A percentile compares a stretch with the other conserved stretches of the same genome.
These are phyloP conservation scores for Sylvilagus floridanus DNA, from an alignment of 2,797 vertebrate species.

Conservation along the genomic window DNA sequence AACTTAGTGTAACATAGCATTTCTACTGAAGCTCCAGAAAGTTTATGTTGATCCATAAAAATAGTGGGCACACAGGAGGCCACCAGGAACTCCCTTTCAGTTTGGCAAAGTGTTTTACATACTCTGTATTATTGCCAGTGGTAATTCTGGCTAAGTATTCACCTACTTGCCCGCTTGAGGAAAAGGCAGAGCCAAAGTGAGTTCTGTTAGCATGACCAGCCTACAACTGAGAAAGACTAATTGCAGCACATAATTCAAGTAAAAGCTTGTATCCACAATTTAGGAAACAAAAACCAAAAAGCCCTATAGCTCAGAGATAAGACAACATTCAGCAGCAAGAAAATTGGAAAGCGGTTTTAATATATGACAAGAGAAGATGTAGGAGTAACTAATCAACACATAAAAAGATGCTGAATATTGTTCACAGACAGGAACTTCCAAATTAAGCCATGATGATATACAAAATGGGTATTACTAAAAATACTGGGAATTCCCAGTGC, in stretches of 20 bases:
- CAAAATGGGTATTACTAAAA: neutral
- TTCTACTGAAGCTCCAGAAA: neutral
- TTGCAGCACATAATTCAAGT: neutral
- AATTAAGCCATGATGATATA: neutral
- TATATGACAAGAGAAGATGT: neutral
- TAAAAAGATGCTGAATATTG: neutral
- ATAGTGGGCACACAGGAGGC: neutral
- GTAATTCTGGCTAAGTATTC: neutral
- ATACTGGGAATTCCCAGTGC: neutral
- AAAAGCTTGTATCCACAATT: neutral
- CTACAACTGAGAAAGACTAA: slow-evolving; percentile 28
- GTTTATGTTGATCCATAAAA: neutral
- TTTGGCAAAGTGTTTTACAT: neutral
- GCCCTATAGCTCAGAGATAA: neutral
- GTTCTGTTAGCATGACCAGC: neutral
- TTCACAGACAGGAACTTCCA: neutral
- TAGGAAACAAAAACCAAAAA: neutral
- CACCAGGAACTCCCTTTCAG: neutral
- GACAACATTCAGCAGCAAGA: neutral
- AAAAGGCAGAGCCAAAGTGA: neutral
- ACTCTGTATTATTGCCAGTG: neutral
- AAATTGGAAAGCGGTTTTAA: neutral
- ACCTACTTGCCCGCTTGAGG: neutral
- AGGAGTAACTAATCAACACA: neutral
- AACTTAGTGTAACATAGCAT: neutral